Conservation (phyloP, 1,140 invertebrate species). For the Bombyx mandarina region DNA sequence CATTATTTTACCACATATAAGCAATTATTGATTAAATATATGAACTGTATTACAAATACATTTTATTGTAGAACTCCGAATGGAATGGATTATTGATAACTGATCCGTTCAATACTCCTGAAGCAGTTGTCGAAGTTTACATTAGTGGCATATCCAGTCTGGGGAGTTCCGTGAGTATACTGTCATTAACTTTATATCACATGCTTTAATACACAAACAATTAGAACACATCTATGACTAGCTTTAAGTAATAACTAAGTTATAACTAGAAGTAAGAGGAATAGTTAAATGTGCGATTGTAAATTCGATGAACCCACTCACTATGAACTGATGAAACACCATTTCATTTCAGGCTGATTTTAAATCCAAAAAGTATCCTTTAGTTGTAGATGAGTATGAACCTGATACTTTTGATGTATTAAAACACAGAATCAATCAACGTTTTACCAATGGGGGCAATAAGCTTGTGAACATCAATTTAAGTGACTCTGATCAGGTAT, state of each 20-base stretch:
- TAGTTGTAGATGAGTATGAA: constrained; percentile 77
- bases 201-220: not conserved
- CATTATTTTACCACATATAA: not conserved
- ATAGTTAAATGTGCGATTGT: too few species aligned
- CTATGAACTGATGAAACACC: not conserved
- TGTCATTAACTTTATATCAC: not conserved
- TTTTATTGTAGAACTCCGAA: constrained; percentile 71
- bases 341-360: constrained; percentile 33
- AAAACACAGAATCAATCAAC: constrained; percentile 71
- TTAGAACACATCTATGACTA: not conserved
- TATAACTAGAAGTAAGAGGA: not conserved
- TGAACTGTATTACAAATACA: constrained; percentile 3
- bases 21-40: not conserved
- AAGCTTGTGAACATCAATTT: constrained; percentile 76
- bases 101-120: constrained; percentile 83
- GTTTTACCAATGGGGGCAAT: constrained; percentile 71
- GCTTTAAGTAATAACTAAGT: not conserved
- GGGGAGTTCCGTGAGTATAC: constrained; percentile 42
- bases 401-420: constrained; percentile 75
- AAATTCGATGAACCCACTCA: too few species aligned
- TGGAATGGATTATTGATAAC: constrained; percentile 81
- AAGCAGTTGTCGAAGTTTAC: constrained; percentile 81
- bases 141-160: constrained; percentile 78
- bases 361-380: constrained; percentile 72
- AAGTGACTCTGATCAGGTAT: constrained; percentile 74